Evolutionary conservation across 1,140 invertebrate genomes (phyloP), one percentile per base, ranked within the genome.

Genomic region (Trachymyrmex cornetzi): DNA sequence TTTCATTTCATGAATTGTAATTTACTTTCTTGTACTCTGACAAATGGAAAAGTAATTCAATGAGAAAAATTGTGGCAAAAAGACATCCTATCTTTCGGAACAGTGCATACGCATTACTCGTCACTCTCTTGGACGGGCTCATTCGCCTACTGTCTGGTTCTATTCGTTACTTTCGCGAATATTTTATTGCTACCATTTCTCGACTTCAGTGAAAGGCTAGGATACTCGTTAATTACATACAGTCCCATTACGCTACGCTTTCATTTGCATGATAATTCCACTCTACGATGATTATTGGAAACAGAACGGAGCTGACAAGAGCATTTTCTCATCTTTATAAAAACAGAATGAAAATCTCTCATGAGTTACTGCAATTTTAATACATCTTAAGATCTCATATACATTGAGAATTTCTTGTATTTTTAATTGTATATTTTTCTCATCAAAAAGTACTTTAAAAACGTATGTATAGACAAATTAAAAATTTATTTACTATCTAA

Each of bases 221-320:
- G 34, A 84, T 69, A 87, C 66, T 66, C 74, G 85, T 89, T 89
- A 84, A 89, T 90, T 90, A 87, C 77, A 64, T 55, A 50, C 63
- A 87, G 59, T 64, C 12, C 71, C 72, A 30, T 22, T 61, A 55
- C 59, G 50, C 24, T 55, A 81, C 57, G 38, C 53, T 77, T 89
- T 74, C 82, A 53, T 85, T 84, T 75, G 34, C 67, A 59, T 82
- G 34, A 74, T 82, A 74, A 74, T 72, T 82, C 67, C 38, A 48
- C 61, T 82, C 19, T 48, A 22, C 22, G 16, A 81, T 72, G 22
- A 81, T 48, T 53, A 75, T 67, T 66, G 38, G 34, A 89, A 85
- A 79, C 63, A 30, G 1, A 64, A 53, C 9, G 11, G 61, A 82
- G 7, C 19, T 48, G 34, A 48, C 6, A 3, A 27, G 16, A 27